Conservation (phyloP, 1,140 invertebrate genomes). For the Drosophila seguyi region DNA sequence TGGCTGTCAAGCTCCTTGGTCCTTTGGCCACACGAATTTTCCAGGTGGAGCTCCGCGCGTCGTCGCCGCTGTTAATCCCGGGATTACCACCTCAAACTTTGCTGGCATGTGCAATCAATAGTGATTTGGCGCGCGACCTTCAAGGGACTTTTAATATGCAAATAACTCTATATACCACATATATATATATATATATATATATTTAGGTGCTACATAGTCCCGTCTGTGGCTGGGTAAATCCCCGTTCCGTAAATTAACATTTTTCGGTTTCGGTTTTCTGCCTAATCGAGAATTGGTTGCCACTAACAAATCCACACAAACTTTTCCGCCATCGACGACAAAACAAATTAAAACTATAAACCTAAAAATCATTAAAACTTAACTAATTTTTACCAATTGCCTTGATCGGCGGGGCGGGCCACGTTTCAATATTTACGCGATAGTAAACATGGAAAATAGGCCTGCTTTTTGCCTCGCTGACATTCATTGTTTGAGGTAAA, state of each 20-base stretch:
- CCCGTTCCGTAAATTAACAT: conserved; percentile 28
- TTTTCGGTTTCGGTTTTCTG: conserved; percentile 6
- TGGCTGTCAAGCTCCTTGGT: conserved; percentile 4
- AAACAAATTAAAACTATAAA: conserved; percentile 23
- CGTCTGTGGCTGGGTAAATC: background rate
- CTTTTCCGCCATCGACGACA: background rate
- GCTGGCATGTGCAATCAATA: conserved; percentile 16
- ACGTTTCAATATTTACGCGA: conserved; percentile 8
- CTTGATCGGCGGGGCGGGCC: background rate
- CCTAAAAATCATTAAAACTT: conserved; percentile 17
- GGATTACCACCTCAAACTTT: conserved; percentile 23
- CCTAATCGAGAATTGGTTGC: conserved; percentile 8
- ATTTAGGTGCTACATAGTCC: background rate
- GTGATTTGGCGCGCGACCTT: conserved; percentile 17
- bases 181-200: too few species aligned
- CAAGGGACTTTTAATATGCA: conserved; percentile 23
- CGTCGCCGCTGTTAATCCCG: conserved; percentile 1
- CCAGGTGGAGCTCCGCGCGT: conserved; percentile 3
- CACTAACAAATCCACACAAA: conserved; percentile 3
- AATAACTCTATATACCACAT: too few species aligned
- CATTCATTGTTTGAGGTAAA: conserved; percentile 2
- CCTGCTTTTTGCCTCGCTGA: background rate
- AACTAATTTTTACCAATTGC: conserved; percentile 18
- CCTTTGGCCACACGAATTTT: conserved; percentile 10
- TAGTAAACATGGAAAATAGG: conserved; percentile 14